Percentiles rank a stretch among this genome's conserved stretches.
phyloP scores from a whole-genome alignment of 2,888 invertebrate genomes.

The Bhutanitis thaidina region DNA sequence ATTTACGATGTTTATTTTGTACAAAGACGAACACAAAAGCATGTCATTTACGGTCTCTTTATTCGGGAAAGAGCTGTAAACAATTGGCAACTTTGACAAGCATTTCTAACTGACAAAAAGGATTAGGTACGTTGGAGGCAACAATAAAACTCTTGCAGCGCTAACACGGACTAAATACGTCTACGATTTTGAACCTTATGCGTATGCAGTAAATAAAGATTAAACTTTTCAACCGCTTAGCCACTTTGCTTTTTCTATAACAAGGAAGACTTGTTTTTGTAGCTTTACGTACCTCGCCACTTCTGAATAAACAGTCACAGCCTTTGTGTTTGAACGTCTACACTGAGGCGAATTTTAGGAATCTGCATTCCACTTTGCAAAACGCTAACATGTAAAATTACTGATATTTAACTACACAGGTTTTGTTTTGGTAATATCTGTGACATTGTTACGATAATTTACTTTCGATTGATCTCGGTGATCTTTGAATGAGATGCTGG shows the following conservation, averaged over 20 bases:
- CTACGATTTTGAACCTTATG: conserved; percentile 35
- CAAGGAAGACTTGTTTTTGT: conserved; percentile 51
- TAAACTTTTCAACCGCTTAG: conserved; percentile 6
- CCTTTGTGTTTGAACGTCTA: conserved; percentile 30
- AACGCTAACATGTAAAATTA: neutral
- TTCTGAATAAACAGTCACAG: conserved; percentile 59
- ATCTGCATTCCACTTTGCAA: conserved; percentile 5
- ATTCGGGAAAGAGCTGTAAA: conserved; percentile 60
- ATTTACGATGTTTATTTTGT: conserved; percentile 69
- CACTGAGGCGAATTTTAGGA: conserved; percentile 14
- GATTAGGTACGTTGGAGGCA: conserved; percentile 47
- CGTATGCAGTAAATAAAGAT: conserved; percentile 21
- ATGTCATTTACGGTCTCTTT: conserved; percentile 61
- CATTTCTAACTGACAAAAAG: conserved; percentile 66
- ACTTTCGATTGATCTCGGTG: too few species aligned
- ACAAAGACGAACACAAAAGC: conserved; percentile 58
- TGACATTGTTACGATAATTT: too few species aligned
- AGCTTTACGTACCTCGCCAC: conserved; percentile 47
- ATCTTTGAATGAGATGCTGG: too few species aligned
- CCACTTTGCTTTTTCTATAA: conserved; percentile 20
- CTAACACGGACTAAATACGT: neutral
- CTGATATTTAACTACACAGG: too few species aligned
- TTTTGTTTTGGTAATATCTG: too few species aligned
- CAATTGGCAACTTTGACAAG: conserved; percentile 73
- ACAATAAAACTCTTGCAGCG: conserved; percentile 27